Conservation (phyloP, 1,140 invertebrate genomes). For the Aphidius ervi region DNA sequence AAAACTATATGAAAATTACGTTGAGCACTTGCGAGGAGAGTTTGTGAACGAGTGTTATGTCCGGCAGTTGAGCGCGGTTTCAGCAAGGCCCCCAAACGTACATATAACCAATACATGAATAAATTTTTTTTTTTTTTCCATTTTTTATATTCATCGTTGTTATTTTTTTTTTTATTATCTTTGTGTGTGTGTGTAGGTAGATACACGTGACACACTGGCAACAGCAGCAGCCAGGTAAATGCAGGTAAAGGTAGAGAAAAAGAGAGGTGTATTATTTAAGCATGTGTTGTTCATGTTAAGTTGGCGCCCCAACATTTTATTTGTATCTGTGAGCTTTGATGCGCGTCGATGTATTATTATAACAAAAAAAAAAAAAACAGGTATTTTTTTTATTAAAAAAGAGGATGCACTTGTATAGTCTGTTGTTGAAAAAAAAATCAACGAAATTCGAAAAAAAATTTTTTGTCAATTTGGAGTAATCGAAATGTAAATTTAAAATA, state of each 20-base stretch:
- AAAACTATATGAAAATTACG: background rate
- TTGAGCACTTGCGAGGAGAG: constrained; percentile 8
- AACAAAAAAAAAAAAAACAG: constrained; percentile 1
- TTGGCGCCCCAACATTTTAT: background rate
- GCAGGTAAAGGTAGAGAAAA: too few species aligned
- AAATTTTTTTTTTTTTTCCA: background rate
- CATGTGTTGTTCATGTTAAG: too few species aligned
- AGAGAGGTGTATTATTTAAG: too few species aligned
- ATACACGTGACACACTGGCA: constrained; percentile 10
- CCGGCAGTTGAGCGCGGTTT: constrained; percentile 14
- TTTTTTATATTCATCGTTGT: background rate
- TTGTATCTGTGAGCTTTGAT: constrained; percentile 18
- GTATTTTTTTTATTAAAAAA: background rate
- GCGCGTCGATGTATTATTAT: constrained; percentile 12
- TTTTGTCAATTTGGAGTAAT: too few species aligned
- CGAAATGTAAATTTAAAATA: too few species aligned
- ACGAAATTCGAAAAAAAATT: too few species aligned
- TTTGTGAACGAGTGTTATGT: constrained; percentile 21
- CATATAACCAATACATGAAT: constrained; percentile 4
- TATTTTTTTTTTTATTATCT: background rate
- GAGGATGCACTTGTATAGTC: background rate
- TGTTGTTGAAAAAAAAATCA: too few species aligned
- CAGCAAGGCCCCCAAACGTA: constrained; percentile 7
- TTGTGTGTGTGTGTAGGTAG: constrained; percentile 7
- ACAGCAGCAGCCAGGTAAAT: too few species aligned